These are phyloP conservation scores for Lemur catta DNA, from an alignment of 2,797 vertebrate genomes.

Conservation along the genomic window DNA sequence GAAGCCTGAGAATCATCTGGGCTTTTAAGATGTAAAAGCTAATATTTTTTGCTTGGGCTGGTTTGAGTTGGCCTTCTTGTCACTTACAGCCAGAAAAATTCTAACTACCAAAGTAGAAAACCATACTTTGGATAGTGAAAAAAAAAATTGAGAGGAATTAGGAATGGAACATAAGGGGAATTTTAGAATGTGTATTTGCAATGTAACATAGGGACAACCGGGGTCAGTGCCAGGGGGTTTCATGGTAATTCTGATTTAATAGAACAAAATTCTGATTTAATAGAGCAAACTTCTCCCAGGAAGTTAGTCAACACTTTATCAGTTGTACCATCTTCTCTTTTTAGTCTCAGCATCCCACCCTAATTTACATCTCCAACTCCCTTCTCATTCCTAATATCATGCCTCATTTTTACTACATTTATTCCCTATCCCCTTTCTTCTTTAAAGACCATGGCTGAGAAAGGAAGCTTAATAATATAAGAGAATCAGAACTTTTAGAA, in stretches of 20 bases:
- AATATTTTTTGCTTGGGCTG: neutral
- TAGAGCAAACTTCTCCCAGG: neutral
- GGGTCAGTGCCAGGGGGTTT: conserved; percentile 28
- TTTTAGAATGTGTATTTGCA: conserved; percentile 51
- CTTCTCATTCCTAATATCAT: neutral
- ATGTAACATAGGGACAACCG: conserved; percentile 15
- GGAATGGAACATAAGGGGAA: neutral
- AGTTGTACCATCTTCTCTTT: neutral
- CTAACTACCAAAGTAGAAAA: conserved; percentile 31
- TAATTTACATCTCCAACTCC: neutral
- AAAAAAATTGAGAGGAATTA: conserved; percentile 10
- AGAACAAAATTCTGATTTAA: conserved; percentile 12
- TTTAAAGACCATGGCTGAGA: neutral
- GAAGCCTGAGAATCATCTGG: neutral
- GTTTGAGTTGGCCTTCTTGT: neutral
- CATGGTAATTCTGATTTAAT: neutral
- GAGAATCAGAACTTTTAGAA: conserved; percentile 15
- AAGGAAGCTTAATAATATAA: neutral
- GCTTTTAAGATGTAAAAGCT: neutral
- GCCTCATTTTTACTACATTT: conserved; percentile 1
- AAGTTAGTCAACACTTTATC: conserved; percentile 3
- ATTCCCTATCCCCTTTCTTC: neutral
- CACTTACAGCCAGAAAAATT: neutral
- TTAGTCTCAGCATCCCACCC: neutral
- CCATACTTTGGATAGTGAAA: neutral